phyloP scores from a whole-genome alignment of 2,113 vertebrate species.

The Ivindomyrus marchei region DNA sequence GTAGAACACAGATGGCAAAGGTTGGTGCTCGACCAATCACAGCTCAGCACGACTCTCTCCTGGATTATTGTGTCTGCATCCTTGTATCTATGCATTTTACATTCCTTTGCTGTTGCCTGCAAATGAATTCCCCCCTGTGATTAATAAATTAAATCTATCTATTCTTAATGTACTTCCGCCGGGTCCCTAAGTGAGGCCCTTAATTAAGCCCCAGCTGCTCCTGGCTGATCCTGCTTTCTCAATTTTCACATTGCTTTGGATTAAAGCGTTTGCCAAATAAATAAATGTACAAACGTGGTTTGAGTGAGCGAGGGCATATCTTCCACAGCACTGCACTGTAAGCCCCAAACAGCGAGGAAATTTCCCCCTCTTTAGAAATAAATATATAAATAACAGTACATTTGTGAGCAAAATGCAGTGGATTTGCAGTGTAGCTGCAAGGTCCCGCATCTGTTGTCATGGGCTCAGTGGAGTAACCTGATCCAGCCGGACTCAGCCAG shows the following conservation, averaged over 20 bases:
- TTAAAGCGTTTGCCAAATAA: not conserved
- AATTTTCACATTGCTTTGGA: not conserved
- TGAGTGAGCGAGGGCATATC: not conserved
- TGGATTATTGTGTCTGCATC: not conserved
- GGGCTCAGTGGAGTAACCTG: not conserved
- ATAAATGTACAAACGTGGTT: not conserved
- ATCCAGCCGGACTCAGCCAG: not conserved
- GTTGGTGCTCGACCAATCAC: not conserved
- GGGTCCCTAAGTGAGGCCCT: not conserved
- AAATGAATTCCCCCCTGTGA: not conserved
- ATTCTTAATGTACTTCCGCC: not conserved
- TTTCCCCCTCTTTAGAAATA: not conserved
- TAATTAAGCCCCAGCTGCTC: not conserved
- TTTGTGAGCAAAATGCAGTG: not conserved
- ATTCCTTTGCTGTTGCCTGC: not conserved
- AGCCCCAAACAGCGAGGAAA: not conserved
- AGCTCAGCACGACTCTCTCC: not conserved
- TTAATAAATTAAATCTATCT: not conserved
- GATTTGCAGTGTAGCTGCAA: not conserved
- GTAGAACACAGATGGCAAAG: not conserved
- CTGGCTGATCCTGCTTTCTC: not conserved
- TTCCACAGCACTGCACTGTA: not conserved
- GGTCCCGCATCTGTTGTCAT: not conserved
- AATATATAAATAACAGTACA: not conserved
- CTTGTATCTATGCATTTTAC: not conserved